Percentiles rank a stretch among this genome's conserved stretches.
Conservation (phyloP, 2,888 invertebrate species). For the Slavum lentiscoides region DNA sequence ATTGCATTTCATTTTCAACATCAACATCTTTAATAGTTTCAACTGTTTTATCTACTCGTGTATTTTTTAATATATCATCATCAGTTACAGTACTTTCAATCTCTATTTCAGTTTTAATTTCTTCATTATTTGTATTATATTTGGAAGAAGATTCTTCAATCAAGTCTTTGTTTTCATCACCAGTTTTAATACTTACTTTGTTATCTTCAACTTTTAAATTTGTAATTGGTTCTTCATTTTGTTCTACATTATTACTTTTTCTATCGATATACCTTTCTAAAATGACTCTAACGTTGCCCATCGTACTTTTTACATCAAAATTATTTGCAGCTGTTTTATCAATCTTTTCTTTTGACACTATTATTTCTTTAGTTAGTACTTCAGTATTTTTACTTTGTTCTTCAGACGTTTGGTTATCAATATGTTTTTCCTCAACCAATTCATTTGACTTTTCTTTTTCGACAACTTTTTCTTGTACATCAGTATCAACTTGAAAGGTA, state of each 20-base stretch:
- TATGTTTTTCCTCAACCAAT: neutral
- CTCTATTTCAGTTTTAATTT: neutral
- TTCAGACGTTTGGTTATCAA: neutral
- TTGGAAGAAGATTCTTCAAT: neutral
- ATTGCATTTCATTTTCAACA: neutral
- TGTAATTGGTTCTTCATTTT: neutral
- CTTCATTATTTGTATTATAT: neutral
- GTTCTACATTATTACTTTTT: neutral
- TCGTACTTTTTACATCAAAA: neutral
- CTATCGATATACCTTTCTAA: constrained; percentile 3
- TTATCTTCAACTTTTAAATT: neutral
- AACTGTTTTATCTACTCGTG: neutral
- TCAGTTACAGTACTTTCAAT: neutral
- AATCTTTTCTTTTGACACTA: neutral
- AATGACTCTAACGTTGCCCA: neutral
- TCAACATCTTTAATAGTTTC: neutral
- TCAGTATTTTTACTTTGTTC: constrained; percentile 4
- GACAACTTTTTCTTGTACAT: neutral
- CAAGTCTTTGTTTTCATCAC: neutral
- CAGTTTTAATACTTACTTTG: neutral
- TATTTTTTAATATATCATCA: neutral
- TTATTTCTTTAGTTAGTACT: neutral
- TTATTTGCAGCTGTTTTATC: neutral
- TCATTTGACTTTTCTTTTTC: neutral
- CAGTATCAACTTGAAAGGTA: neutral